These are phyloP conservation scores for Meloe dianella DNA, from an alignment of 2,888 invertebrate species.

Conservation along the genomic window DNA sequence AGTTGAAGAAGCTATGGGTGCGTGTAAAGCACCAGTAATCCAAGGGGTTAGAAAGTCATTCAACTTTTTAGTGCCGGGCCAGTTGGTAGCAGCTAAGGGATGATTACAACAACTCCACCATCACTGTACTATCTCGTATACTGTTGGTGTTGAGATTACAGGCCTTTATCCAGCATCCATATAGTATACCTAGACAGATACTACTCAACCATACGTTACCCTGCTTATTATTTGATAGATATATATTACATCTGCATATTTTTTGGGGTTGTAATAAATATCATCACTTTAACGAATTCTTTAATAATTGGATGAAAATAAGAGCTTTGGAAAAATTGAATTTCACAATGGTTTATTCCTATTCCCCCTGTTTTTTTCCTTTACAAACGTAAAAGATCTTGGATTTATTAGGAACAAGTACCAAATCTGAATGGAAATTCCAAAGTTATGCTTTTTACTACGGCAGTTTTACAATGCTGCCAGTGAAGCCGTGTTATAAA, in stretches of 20 bases:
- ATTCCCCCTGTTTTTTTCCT: not conserved
- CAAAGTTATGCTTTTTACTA: constrained; percentile 23
- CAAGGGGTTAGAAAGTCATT: constrained; percentile 52
- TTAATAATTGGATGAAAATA: not conserved
- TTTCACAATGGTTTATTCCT: not conserved
- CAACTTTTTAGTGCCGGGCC: constrained; percentile 56
- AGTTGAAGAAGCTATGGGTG: constrained; percentile 43
- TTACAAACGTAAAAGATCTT: not conserved
- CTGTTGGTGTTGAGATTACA: constrained; percentile 47
- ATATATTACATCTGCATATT: constrained; percentile 53
- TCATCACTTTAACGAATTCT: not conserved
- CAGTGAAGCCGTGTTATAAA: constrained; percentile 19
- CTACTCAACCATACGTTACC: constrained; percentile 53
- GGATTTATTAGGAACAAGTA: not conserved
- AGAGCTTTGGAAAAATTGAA: not conserved
- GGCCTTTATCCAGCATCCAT: constrained; percentile 47
- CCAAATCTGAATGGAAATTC: constrained; percentile 2
- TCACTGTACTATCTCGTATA: constrained; percentile 36
- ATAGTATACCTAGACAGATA: constrained; percentile 28
- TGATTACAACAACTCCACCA: constrained; percentile 47
- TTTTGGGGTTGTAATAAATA: constrained; percentile 34
- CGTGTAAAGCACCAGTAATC: constrained; percentile 45
- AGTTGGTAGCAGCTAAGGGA: constrained; percentile 49
- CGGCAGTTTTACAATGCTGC: constrained; percentile 15
- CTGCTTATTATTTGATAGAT: constrained; percentile 56